Base-by-base conservation (phyloP, 2,113 vertebrate species). In the Coregonus clupeaformis region DNA sequence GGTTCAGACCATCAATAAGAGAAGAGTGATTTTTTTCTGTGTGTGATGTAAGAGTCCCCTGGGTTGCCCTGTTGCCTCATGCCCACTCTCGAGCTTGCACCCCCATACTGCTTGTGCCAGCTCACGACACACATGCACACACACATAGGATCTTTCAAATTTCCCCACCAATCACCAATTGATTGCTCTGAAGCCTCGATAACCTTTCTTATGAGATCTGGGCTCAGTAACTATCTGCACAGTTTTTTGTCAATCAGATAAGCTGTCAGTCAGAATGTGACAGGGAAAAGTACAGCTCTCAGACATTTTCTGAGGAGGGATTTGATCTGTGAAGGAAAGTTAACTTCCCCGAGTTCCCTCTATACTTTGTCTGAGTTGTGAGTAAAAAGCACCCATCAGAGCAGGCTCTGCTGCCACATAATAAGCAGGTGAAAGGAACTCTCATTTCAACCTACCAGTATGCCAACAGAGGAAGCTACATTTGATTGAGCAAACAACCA, bases 381-480 rank as follows among this genome's bases (percentile, higher is more conserved):
- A 77, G 69, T 4, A 9, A 25, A 79, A 71, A 66, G 1, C 13
- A 16, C 6, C 2, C 29, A 69, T 67, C 70, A 74, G 47, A 77
- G 11, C 36, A 42, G 36, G 36, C 36, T 42, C 9, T 42, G 36
- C 82, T 72, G 2, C 72, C 78, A 79, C 80, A 77, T 76, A 86
- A 86, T 82, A 82, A 86, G 72, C 77, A 81, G 72, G 81, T 82
- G 76, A 83, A 82, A 81, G 78, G 42, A 87, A 88, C 89, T 84
- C 75, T 82, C 75, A 84, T 42, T 42, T 42, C 36, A 42, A 42
- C 57, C 80, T 76, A 77, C 74, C 65, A 27, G 68, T 76, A 80
- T 83, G 78, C 81, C 84, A 80, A 78, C 76, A 80, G 82, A 85
- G 85, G 85, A 71, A 5, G 42, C 82, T 77, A 80, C 74, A 88